Conservation (phyloP, 2,113 vertebrate genomes). For the Otus sunia region DNA sequence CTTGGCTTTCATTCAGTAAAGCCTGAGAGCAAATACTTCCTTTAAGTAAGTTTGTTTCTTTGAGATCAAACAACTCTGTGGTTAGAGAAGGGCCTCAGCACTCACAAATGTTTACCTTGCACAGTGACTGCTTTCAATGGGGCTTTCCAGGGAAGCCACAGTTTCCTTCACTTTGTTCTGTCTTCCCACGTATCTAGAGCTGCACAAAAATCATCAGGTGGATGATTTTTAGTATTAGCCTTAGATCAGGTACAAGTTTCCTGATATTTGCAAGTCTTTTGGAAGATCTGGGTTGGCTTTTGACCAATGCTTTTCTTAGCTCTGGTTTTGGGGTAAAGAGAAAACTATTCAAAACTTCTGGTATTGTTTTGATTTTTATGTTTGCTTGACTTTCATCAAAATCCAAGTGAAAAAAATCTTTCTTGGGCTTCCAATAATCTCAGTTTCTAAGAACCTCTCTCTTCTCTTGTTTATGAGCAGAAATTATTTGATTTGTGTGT, state of each 20-base stretch:
- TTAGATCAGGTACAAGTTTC: neutral
- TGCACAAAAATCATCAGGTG: neutral
- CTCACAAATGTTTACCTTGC: neutral
- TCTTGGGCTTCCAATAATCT: neutral
- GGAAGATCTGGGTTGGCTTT: neutral
- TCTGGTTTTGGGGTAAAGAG: neutral
- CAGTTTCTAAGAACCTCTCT: neutral
- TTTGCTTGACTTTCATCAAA: neutral
- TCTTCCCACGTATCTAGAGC: neutral
- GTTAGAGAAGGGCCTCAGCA: neutral
- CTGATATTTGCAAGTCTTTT: neutral
- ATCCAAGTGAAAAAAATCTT: neutral
- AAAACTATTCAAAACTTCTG: neutral
- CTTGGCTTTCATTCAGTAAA: neutral
- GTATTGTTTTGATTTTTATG: neutral
- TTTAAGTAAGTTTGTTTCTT: neutral
- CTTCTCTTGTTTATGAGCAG: neutral
- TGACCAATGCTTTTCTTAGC: neutral
- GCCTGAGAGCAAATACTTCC: neutral
- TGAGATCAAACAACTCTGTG: neutral
- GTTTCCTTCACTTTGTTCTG: neutral
- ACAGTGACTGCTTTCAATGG: neutral
- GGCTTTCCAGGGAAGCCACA: neutral
- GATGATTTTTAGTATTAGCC: neutral
- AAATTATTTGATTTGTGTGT: neutral